phyloP scores from a whole-genome alignment of 2,888 invertebrate species.

The Osedax fenrisi region DNA sequence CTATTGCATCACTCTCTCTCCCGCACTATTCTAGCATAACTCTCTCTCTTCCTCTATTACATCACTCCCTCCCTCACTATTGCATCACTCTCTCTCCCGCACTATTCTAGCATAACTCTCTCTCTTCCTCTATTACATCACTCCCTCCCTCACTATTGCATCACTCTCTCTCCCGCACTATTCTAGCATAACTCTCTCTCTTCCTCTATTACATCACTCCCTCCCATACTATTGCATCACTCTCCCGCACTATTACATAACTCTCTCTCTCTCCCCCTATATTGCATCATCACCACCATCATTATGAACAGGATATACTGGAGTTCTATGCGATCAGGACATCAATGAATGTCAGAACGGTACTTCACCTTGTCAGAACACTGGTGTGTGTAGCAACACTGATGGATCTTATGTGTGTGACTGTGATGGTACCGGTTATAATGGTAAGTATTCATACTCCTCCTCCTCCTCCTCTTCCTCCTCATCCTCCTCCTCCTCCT shows the following conservation, averaged over 20 bases:
- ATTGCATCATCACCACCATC: too few relatives aligned
- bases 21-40: too few relatives aligned
- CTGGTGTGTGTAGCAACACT: neutral
- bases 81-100: too few relatives aligned
- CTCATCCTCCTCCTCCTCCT: conserved; percentile 9
- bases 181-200: neutral
- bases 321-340: neutral
- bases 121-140: neutral
- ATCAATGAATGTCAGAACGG: neutral
- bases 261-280: too few relatives aligned
- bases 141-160: neutral
- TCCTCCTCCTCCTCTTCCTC: conserved; percentile 10
- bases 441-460: neutral
- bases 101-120: too few relatives aligned
- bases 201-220: too few relatives aligned
- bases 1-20: too few relatives aligned
- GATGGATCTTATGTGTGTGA: neutral
- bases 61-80: neutral
- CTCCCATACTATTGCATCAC: neutral
- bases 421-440: neutral
- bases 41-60: neutral
- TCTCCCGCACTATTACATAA: too few relatives aligned
- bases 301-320: neutral
- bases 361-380: neutral
- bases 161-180: too few relatives aligned